Base-by-base conservation (phyloP, 2,113 vertebrate genomes). In the Nanorana parkeri region DNA sequence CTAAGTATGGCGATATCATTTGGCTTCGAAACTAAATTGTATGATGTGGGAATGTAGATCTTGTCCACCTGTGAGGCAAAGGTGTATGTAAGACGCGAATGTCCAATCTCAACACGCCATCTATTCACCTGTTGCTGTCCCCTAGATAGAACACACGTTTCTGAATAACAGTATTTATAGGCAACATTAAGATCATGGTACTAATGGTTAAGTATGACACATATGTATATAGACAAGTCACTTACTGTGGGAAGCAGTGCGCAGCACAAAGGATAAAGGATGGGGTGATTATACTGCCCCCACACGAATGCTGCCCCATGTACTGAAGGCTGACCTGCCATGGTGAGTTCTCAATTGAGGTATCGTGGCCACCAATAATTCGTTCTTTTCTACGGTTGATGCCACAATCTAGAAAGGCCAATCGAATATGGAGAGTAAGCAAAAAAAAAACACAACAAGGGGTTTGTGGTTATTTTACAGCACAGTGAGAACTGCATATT, bases 311-410 rank as follows among this genome's bases (percentile, higher is more conserved):
- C 5, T 93, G 90, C 0, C 85, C 92, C 16, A 86, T 74, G 80
- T 92, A 91, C 88, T 93, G 96, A 86, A 98, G 21, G 83, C 96
- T 99, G 78, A 96, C 95, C 89, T 98, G 97, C 97, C 97, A 99
- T 0, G 97, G 96, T 94, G 95, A 97, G 0, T 91, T 65, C 29
- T 94, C 87, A 72, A 96, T 95, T 5, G 82, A 0, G 0, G 95
- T 91, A 0, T 88, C 82, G 0, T 81, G 72, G 1, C 96, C 96
- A 0, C 96, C 97, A 41, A 98, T 91, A 32, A 98, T 94, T 0
- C 96, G 94, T 3, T 91, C 84, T 0, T 78, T 55, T 68, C 87
- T 58, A 0, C 1, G 0, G 26, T 56, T 85, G 5, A 85, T 1
- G 26, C 97, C 96, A 15, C 97, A 99, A 81, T 78, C 96, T 94